Conservation (phyloP, 2,888 invertebrate genomes). For the Oxytorus armatus region DNA sequence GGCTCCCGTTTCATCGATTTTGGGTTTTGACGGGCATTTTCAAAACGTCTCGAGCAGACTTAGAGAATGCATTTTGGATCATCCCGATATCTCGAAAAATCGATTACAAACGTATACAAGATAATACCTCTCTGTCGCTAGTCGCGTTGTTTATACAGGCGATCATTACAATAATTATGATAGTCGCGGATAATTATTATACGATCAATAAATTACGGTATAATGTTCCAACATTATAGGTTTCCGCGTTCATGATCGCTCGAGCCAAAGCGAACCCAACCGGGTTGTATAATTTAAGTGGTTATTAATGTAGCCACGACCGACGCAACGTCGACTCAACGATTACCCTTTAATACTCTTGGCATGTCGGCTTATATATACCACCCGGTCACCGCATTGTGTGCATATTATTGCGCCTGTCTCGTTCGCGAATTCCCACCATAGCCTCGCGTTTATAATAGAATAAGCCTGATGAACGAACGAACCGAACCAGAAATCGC, state of each 20-base stretch:
- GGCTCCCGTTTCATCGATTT: no score
- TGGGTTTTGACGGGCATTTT: no score
- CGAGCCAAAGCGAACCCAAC: constrained; percentile 25
- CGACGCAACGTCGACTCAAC: constrained; percentile 69
- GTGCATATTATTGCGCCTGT: constrained; percentile 69
- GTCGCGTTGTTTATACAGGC: constrained; percentile 73
- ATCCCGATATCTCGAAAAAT: no score
- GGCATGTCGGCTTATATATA: constrained; percentile 44
- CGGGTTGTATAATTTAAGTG: constrained; percentile 72
- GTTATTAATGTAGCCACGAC: constrained; percentile 70
- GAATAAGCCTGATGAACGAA: constrained; percentile 44
- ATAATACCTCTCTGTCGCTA: constrained; percentile 19
- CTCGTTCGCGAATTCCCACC: constrained; percentile 51
- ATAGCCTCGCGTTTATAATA: constrained; percentile 40
- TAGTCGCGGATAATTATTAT: constrained; percentile 74
- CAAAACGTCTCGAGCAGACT: no score
- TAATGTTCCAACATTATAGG: constrained; percentile 74
- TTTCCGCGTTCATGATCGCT: constrained; percentile 56
- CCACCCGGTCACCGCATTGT: constrained; percentile 60
- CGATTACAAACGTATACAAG: not conserved
- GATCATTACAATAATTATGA: constrained; percentile 75
- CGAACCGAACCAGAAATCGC: constrained; percentile 2
- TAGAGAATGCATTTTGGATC: no score
- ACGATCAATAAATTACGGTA: constrained; percentile 74
- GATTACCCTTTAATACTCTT: constrained; percentile 70